Conservation (phyloP, 1,140 invertebrate species). For the Leucophenga varia region DNA sequence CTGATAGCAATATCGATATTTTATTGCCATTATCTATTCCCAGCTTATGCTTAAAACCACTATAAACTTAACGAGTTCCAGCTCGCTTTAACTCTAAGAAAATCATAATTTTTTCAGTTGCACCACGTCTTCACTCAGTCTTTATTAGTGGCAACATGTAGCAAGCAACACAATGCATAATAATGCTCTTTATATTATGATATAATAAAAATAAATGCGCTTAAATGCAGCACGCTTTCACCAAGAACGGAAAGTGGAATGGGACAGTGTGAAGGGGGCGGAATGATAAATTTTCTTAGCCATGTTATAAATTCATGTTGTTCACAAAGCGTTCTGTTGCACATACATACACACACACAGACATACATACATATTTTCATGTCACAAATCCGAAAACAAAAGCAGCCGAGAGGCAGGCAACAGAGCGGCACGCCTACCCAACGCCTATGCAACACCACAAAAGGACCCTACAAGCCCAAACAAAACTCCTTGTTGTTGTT, state of each 20-base stretch:
- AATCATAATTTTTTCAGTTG: background rate
- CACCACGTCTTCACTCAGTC: too few relatives aligned
- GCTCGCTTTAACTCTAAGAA: too few relatives aligned
- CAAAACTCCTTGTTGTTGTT: background rate
- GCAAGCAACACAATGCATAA: constrained; percentile 19
- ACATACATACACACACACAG: too few relatives aligned
- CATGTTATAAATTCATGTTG: constrained; percentile 31
- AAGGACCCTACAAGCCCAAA: constrained; percentile 10
- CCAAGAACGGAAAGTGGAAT: too few relatives aligned
- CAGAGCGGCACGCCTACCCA: constrained; percentile 18
- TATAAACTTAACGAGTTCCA: too few relatives aligned
- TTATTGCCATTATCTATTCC: too few relatives aligned
- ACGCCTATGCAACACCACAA: constrained; percentile 18
- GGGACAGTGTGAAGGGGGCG: too few relatives aligned
- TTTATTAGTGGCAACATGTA: constrained; percentile 17
- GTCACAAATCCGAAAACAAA: constrained; percentile 25
- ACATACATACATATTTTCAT: constrained; percentile 30
- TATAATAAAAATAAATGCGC: constrained; percentile 26
- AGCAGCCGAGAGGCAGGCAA: constrained; percentile 8
- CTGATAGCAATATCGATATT: too few relatives aligned
- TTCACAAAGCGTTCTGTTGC: constrained; percentile 24
- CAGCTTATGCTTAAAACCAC: too few relatives aligned
- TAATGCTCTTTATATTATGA: constrained; percentile 21
- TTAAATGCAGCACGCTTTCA: constrained; percentile 20
- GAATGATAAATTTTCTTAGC: constrained; percentile 26